Evolutionary conservation across 2,113 vertebrate species (phyloP).

Genomic region (Dendropsophus ebraccatus): DNA sequence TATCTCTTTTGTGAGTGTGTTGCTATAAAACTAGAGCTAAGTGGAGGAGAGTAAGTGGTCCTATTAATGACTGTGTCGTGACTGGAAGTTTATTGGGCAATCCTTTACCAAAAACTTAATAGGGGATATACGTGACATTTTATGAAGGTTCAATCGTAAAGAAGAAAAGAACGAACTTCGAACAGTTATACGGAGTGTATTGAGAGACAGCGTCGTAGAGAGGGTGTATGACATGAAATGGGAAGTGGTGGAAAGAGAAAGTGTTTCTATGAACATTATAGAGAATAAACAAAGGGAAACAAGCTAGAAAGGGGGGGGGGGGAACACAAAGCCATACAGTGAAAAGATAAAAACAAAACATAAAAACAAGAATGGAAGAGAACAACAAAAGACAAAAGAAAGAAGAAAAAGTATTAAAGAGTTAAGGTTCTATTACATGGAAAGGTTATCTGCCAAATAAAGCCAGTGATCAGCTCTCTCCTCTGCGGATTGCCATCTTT

Average conservation of each 20-base stretch:
- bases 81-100: slow-evolving; percentile 10
- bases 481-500: no score
- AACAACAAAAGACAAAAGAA: not conserved
- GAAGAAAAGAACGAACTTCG: not conserved
- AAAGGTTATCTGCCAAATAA: no score
- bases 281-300: not conserved
- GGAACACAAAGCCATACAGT: no score
- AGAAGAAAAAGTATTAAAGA: not conserved
- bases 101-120: slow-evolving; percentile 1
- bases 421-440: no score
- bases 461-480: no score
- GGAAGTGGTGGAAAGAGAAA: no score
- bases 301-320: not conserved
- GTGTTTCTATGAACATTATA: no score
- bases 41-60: not conserved
- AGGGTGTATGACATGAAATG: no score
- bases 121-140: not conserved
- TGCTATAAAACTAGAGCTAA: not conserved
- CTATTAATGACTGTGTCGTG: not conserved
- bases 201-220: no score
- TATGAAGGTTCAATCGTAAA: not conserved
- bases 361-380: not conserved
- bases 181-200: not conserved
- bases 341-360: not conserved
- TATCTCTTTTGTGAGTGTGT: slow-evolving; percentile 6